phyloP scores from a whole-genome alignment of 2,113 vertebrate species.

The Boulengeromyrus knoepffleri region DNA sequence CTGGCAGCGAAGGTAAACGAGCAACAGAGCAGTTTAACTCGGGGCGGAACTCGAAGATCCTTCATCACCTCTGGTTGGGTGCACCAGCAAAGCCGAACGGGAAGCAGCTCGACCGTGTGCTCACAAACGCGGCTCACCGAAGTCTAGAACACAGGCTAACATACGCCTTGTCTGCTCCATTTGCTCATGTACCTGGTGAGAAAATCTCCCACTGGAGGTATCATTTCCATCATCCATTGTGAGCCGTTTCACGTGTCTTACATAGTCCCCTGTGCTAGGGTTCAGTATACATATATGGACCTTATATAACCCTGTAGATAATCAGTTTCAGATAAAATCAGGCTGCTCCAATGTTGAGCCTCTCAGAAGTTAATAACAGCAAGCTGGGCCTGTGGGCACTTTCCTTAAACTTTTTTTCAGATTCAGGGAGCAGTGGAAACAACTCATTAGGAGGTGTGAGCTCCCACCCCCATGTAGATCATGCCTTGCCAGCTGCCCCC shows the following conservation, averaged over 20 bases:
- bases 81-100: neutral
- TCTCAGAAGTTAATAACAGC: conserved; percentile 2
- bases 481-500: neutral
- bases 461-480: neutral
- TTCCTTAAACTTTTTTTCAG: conserved; percentile 5
- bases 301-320: conserved; percentile 2
- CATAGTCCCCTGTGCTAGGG: neutral
- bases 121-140: neutral
- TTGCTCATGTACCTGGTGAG: neutral
- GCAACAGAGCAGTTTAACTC: neutral
- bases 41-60: neutral
- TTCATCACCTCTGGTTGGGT: neutral
- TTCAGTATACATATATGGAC: neutral
- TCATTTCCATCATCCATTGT: neutral
- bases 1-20: neutral
- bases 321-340: conserved; percentile 5
- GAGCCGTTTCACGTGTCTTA: neutral
- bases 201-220: neutral
- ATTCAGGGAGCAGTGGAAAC: conserved; percentile 20
- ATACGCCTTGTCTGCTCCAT: neutral
- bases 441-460: conserved; percentile 21
- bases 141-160: neutral
- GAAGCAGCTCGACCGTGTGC: neutral
- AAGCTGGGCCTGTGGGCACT: neutral
- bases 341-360: conserved; percentile 8